Evolutionary conservation across 2,888 invertebrate species (phyloP).

Genomic region (Spisula solida): DNA sequence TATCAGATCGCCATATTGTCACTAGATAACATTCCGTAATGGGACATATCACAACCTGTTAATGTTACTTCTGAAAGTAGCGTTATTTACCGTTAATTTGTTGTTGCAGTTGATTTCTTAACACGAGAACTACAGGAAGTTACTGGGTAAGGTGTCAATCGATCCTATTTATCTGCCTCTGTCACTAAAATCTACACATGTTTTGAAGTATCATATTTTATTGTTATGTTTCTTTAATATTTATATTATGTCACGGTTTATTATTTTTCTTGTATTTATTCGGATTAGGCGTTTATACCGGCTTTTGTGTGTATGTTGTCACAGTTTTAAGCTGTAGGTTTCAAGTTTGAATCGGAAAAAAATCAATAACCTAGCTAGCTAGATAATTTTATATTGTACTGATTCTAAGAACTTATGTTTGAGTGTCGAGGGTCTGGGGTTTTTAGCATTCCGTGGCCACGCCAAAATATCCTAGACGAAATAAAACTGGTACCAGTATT

Average conservation of each 20-base stretch:
- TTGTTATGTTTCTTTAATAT: too few species aligned
- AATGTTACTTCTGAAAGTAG: constrained; percentile 1
- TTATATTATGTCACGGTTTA: not conserved
- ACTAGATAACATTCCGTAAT: not conserved
- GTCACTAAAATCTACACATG: not conserved
- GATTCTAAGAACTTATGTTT: too few species aligned
- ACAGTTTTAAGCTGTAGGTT: not conserved
- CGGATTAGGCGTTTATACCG: not conserved
- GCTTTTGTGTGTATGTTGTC: not conserved
- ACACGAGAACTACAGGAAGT: not conserved
- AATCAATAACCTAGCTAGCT: too few species aligned
- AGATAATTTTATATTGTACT: too few species aligned
- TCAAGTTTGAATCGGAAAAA: too few species aligned
- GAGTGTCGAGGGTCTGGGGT: too few species aligned
- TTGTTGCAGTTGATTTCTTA: not conserved
- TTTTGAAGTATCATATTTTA: too few species aligned
- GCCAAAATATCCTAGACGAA: too few species aligned
- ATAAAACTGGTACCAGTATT: too few species aligned
- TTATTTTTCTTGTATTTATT: not conserved
- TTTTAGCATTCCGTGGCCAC: too few species aligned
- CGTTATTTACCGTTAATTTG: not conserved
- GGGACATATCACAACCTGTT: not conserved
- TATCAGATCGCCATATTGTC: constrained; percentile 44
- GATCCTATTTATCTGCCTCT: not conserved
- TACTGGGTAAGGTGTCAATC: not conserved